Conservation (phyloP, 2,113 vertebrate species). For the Gambusia affinis region DNA sequence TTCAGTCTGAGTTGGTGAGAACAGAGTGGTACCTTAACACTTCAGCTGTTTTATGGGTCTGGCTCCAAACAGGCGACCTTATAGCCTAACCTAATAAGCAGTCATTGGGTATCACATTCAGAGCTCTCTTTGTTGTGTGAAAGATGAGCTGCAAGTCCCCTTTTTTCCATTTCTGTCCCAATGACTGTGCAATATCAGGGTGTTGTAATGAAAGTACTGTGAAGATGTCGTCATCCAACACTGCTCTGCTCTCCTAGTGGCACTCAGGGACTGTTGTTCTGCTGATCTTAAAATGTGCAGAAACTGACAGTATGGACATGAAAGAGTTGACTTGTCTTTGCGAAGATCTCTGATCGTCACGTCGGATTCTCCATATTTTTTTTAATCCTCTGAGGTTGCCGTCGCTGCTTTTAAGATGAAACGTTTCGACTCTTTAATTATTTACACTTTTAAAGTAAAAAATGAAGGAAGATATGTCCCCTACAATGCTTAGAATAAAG, state of each 20-base stretch:
- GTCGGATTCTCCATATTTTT: constrained; percentile 5
- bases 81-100: constrained; percentile 68
- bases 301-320: constrained; percentile 7
- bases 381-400: neutral
- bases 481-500: neutral
- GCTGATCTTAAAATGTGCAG: constrained; percentile 19
- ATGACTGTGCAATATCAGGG: constrained; percentile 57
- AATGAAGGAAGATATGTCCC: neutral
- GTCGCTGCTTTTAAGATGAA: neutral
- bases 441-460: neutral
- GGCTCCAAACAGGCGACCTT: constrained; percentile 64
- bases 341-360: neutral
- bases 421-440: neutral
- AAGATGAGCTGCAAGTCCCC: constrained; percentile 57
- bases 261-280: constrained; percentile 55
- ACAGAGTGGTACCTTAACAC: constrained; percentile 44
- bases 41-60: constrained; percentile 49
- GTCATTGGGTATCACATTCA: constrained; percentile 62
- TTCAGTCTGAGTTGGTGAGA: constrained; percentile 30
- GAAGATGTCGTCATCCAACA: constrained; percentile 58
- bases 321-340: constrained; percentile 48
- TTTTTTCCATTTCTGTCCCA: constrained; percentile 57
- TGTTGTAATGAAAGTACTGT: constrained; percentile 48
- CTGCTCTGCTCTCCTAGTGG: constrained; percentile 55
- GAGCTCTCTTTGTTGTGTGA: constrained; percentile 52